Base-by-base conservation (phyloP, 2,113 vertebrate species). In the Pavo muticus region DNA sequence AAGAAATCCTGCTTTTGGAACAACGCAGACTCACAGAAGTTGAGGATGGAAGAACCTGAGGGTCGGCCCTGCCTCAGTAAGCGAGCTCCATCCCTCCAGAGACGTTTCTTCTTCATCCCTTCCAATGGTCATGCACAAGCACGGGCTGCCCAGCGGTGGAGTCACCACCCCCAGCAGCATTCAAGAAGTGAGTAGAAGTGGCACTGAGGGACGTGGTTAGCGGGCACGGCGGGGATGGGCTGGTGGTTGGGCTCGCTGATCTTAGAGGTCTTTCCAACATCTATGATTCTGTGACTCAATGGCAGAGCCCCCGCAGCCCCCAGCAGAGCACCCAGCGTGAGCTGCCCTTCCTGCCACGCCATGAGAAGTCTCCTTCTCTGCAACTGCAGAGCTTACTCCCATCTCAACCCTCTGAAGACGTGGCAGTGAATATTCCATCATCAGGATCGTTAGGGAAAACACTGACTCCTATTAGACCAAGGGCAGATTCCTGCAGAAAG, bases 401-500 rank as follows among this genome's bases (percentile, higher is more conserved):
- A 14, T 29, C 86, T 35, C 35, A 86, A 71, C 83, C 47, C 57
- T 84, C 88, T 47, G 69, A 52, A 47, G 86, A 15, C 23, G 29
- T 70, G 84, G 59, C 69, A 56, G 69, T 4, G 14, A 88, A 81
- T 90, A 78, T 94, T 96, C 94, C 86, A 88, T 94, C 96, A 92
- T 81, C 74, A 16, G 17, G 72, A 74, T 88, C 39, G 4, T 93
- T 90, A 90, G 61, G 79, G 94, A 91, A 92, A 96, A 94, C 17
- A 92, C 95, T 5, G 32, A 47, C 76, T 93, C 35, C 61, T 88
- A 9, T 88, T 90, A 93, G 75, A 91, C 30, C 47, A 68, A 78
- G 94, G 94, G 90, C 87, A 72, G 76, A 94, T 88, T 95, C 88
- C 80, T 81, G 65, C 88, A 88, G 69, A 81, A 94, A 96, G 72